Percentiles rank a stretch among this genome's conserved stretches.
These are phyloP conservation scores for Nasonia vitripennis DNA, from an alignment of 1,140 invertebrate species.

Conservation along the genomic window DNA sequence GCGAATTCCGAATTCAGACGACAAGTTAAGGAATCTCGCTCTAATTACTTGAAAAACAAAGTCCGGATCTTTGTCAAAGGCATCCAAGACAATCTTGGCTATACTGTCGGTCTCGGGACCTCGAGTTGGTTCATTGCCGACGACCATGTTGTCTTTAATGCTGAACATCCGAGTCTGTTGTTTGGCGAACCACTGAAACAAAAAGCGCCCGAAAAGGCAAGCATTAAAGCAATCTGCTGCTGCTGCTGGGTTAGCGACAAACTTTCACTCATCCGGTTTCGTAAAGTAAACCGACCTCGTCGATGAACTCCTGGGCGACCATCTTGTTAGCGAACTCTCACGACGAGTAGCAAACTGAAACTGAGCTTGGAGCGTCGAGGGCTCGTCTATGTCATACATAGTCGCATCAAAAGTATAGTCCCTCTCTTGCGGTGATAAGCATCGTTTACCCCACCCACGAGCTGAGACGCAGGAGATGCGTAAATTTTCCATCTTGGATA, in stretches of 20 bases:
- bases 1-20: background rate
- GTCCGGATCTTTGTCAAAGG: background rate
- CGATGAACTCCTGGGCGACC: background rate
- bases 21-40: background rate
- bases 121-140: background rate
- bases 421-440: too few species aligned
- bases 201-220: background rate
- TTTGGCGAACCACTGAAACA: background rate
- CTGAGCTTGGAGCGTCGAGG: background rate
- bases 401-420: too few species aligned
- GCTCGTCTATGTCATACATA: background rate
- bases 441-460: too few species aligned
- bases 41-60: conserved; percentile 4
- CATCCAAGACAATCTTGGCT: background rate
- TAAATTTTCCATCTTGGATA: too few species aligned
- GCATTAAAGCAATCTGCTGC: background rate
- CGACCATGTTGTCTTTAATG: conserved; percentile 7
- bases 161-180: background rate
- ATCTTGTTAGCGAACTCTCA: conserved; percentile 19
- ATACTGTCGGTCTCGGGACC: background rate
- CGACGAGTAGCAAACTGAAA: background rate
- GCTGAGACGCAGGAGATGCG: too few species aligned
- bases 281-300: conserved; percentile 17
- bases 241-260: background rate
- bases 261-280: background rate